Evolutionary conservation across 2,113 vertebrate species (phyloP).

Genomic region (Noctilio leporinus): DNA sequence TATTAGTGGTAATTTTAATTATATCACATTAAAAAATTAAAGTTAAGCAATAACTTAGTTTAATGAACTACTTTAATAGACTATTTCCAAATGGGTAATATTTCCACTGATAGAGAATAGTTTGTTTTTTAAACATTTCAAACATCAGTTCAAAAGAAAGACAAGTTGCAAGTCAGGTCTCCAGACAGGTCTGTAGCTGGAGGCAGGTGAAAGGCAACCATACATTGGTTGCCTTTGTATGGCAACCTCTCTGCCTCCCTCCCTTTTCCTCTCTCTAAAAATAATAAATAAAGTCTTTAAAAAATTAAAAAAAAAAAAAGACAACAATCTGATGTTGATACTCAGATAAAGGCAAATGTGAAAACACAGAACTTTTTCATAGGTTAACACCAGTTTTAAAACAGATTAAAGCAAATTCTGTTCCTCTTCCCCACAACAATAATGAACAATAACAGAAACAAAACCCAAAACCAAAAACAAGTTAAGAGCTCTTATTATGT

Average conservation of each 20-base stretch:
- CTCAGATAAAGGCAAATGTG: neutral
- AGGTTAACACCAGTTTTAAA: neutral
- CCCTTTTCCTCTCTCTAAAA: too few relatives aligned
- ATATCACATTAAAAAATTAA: neutral
- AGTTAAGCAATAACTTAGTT: neutral
- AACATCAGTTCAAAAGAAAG: constrained; percentile 19
- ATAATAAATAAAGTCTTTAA: too few relatives aligned
- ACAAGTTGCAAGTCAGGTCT: too few relatives aligned
- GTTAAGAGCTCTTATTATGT: neutral
- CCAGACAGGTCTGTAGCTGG: too few relatives aligned
- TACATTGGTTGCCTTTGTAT: too few relatives aligned
- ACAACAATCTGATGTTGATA: neutral
- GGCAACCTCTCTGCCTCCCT: too few relatives aligned
- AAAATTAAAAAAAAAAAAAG: too few relatives aligned
- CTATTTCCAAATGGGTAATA: neutral
- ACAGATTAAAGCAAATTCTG: neutral
- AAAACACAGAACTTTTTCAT: neutral
- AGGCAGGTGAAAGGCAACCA: too few relatives aligned
- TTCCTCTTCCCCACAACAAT: neutral
- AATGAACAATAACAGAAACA: neutral
- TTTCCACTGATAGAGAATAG: neutral
- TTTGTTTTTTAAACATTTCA: neutral
- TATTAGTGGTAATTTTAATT: neutral
- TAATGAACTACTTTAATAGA: neutral
- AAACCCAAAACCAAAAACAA: neutral